Percentiles rank a stretch among this genome's conserved stretches.
Conservation (phyloP, 2,888 invertebrate genomes). For the Microplitis manilae region DNA sequence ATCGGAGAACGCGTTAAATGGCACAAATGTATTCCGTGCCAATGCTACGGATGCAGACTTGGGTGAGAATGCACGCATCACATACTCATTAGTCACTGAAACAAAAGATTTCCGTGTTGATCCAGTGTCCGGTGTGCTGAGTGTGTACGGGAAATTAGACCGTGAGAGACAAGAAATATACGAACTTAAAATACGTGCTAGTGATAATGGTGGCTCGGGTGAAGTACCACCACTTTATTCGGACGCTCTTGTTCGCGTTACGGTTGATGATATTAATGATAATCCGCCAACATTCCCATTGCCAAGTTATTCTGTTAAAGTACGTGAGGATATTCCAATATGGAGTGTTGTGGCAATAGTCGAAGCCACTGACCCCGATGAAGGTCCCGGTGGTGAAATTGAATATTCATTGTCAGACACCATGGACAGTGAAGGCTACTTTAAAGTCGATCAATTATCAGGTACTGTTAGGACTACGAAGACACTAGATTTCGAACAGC, state of each 20-base stretch:
- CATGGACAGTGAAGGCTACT: constrained; percentile 78
- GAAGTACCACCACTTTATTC: constrained; percentile 78
- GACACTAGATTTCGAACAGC: constrained; percentile 88
- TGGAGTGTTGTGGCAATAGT: constrained; percentile 91
- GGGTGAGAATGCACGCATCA: constrained; percentile 85
- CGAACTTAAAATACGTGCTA: constrained; percentile 84
- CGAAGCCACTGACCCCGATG: constrained; percentile 88
- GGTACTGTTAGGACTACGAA: constrained; percentile 88
- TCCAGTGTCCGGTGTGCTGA: constrained; percentile 82
- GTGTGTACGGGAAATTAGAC: constrained; percentile 84
- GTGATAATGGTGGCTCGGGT: constrained; percentile 80
- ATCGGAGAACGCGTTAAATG: constrained; percentile 88
- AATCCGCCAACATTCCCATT: constrained; percentile 88
- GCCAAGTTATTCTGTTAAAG: constrained; percentile 82
- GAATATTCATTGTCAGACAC: constrained; percentile 85
- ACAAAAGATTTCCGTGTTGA: constrained; percentile 87
- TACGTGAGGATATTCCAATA: constrained; percentile 91
- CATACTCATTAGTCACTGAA: constrained; percentile 82
- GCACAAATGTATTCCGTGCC: constrained; percentile 87
- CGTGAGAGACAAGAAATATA: constrained; percentile 88
- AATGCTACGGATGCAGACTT: constrained; percentile 89
- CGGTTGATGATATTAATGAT: constrained; percentile 92
- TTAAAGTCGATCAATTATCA: constrained; percentile 87
- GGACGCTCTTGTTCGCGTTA: constrained; percentile 86
- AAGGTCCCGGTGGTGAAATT: constrained; percentile 86